Percentiles rank a stretch among this genome's conserved stretches.
These are phyloP conservation scores for Semaprochilodus insignis DNA, from an alignment of 2,797 vertebrate species.

Conservation along the genomic window DNA sequence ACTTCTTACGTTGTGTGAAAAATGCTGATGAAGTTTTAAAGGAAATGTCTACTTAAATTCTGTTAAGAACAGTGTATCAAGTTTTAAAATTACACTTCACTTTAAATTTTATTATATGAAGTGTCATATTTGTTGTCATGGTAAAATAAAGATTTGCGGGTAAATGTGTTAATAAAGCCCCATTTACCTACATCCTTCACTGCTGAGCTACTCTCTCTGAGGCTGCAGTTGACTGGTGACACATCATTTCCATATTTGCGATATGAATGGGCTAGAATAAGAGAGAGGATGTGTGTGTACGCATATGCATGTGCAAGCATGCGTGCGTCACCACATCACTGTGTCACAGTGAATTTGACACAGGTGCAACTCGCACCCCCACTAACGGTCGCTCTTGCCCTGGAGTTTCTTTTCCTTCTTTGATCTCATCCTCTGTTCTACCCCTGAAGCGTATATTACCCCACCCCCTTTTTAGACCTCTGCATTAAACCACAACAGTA, in stretches of 20 bases:
- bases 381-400: slow-evolving; percentile 39
- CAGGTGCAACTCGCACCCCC: slow-evolving; percentile 46
- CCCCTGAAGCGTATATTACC: slow-evolving; percentile 31
- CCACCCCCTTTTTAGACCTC: not conserved
- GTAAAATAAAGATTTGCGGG: not conserved
- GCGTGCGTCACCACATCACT: slow-evolving; percentile 14
- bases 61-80: too few relatives aligned
- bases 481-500: slow-evolving; percentile 24
- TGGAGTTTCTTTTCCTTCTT: slow-evolving; percentile 39
- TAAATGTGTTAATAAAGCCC: not conserved
- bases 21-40: too few relatives aligned
- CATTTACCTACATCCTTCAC: slow-evolving; percentile 11
- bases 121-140: too few relatives aligned
- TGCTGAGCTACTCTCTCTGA: not conserved
- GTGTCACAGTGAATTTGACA: slow-evolving; percentile 25
- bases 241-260: slow-evolving; percentile 53
- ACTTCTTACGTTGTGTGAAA: too few relatives aligned
- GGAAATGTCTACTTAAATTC: too few relatives aligned
- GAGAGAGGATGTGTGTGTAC: slow-evolving; percentile 36
- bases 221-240: slow-evolving; percentile 45
- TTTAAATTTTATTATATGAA: too few relatives aligned
- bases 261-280: slow-evolving; percentile 39
- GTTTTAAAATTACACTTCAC: too few relatives aligned
- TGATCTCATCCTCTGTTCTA: slow-evolving; percentile 39
- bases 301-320: slow-evolving; percentile 26